Percentiles rank a stretch among this genome's conserved stretches.
Evolutionary conservation across 1,140 invertebrate species (phyloP).

Genomic region (Stegodyphus mimosarum): DNA sequence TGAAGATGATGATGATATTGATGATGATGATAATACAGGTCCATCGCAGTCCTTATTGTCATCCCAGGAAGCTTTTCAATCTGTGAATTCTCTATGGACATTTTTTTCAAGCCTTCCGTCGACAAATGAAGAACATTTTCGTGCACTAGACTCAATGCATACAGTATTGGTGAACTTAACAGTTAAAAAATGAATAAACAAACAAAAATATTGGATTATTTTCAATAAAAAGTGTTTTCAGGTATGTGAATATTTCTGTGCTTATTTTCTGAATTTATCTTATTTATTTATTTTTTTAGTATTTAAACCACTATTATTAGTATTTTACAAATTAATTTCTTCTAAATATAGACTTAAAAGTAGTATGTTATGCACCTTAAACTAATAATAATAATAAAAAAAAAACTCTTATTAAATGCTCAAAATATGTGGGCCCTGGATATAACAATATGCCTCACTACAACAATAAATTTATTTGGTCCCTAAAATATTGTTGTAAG

Average conservation of each 20-base stretch:
- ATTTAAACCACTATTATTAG: too few species aligned
- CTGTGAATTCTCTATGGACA: slow-evolving; percentile 4
- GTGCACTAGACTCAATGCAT: slow-evolving; percentile 13
- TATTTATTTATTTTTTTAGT: too few species aligned
- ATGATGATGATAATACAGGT: slow-evolving; percentile 10
- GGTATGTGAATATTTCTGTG: too few species aligned
- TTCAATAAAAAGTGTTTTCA: too few species aligned
- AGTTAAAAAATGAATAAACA: background rate
- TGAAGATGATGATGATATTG: background rate
- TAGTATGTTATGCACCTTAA: too few species aligned
- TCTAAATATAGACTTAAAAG: too few species aligned
- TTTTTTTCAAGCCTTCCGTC: slow-evolving; percentile 6
- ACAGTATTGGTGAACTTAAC: slow-evolving; percentile 10
- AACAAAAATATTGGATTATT: too few species aligned
- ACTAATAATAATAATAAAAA: too few species aligned
- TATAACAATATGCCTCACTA: slow-evolving; percentile 3
- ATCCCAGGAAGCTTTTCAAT: slow-evolving; percentile 4
- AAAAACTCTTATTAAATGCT: background rate
- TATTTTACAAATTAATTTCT: too few species aligned
- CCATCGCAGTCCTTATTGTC: slow-evolving; percentile 10
- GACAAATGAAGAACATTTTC: slow-evolving; percentile 1
- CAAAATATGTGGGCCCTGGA: background rate
- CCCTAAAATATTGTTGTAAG: slow-evolving; percentile 1
- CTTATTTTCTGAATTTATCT: too few species aligned
- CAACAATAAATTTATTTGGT: slow-evolving; percentile 4